phyloP scores from a whole-genome alignment of 2,113 vertebrate species.

The Campylorhamphus procurvoides region DNA sequence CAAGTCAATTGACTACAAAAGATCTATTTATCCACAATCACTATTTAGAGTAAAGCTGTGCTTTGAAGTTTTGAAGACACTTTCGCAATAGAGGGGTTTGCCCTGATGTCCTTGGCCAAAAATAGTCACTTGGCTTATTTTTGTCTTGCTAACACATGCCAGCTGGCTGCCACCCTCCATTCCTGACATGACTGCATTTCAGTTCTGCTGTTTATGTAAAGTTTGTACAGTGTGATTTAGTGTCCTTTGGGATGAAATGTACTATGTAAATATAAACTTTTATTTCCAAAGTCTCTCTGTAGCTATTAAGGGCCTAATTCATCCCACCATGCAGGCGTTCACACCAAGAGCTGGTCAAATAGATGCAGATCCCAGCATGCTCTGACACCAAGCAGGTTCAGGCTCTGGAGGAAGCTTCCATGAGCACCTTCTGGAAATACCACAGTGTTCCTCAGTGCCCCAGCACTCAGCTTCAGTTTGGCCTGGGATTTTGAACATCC shows the following conservation, averaged over 20 bases:
- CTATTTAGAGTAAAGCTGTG: not conserved
- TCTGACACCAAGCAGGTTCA: not conserved
- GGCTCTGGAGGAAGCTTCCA: not conserved
- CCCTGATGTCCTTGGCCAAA: constrained; percentile 64
- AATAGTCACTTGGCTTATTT: constrained; percentile 66
- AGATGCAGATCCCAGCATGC: not conserved
- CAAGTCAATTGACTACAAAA: not conserved
- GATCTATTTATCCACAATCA: not conserved
- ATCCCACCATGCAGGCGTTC: not conserved
- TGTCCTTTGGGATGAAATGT: constrained; percentile 36
- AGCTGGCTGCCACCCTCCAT: constrained; percentile 55
- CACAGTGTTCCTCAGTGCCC: not conserved
- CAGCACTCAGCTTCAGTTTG: not conserved
- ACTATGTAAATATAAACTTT: not conserved
- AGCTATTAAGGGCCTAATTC: not conserved
- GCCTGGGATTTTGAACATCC: not conserved
- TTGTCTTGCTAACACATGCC: constrained; percentile 23
- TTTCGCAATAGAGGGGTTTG: constrained; percentile 42
- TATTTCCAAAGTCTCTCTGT: not conserved
- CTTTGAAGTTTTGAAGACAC: constrained; percentile 31
- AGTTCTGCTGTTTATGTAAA: constrained; percentile 50
- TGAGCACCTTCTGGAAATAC: not conserved
- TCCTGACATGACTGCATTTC: constrained; percentile 19
- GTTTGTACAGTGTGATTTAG: constrained; percentile 44
- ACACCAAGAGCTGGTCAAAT: not conserved